phyloP scores from a whole-genome alignment of 2,113 vertebrate genomes.

The Caranx melampygus region DNA sequence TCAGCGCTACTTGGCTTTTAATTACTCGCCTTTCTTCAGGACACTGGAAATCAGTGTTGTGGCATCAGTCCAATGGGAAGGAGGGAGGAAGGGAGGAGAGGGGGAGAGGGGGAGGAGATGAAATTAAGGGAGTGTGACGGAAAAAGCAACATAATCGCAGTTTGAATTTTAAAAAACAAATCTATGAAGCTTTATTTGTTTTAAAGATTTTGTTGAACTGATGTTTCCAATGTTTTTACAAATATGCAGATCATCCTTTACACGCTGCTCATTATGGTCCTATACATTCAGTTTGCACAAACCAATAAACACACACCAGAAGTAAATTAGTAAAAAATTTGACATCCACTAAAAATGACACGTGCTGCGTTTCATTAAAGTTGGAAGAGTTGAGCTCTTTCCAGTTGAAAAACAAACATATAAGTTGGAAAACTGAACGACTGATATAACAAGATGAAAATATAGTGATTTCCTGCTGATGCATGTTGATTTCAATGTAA shows the following conservation, averaged over 20 bases:
- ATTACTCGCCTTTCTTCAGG: constrained; percentile 47
- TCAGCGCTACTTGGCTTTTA: constrained; percentile 66
- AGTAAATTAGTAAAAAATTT: too few relatives aligned
- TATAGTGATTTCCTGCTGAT: too few relatives aligned
- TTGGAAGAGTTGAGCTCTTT: too few relatives aligned
- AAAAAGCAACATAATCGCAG: not conserved
- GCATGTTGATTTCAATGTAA: too few relatives aligned
- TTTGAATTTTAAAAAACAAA: not conserved
- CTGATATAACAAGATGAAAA: too few relatives aligned
- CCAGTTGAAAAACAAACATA: too few relatives aligned
- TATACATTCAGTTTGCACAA: not conserved
- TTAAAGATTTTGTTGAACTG: not conserved
- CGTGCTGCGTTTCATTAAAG: too few relatives aligned
- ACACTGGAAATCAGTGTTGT: constrained; percentile 49
- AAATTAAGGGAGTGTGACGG: not conserved
- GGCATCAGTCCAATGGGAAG: constrained; percentile 10
- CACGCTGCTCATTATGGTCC: not conserved
- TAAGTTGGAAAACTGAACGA: too few relatives aligned
- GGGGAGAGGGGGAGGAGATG: not conserved
- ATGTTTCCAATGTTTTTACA: not conserved
- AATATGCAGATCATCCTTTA: not conserved
- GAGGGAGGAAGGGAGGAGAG: not conserved
- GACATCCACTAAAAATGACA: too few relatives aligned
- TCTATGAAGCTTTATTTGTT: not conserved
- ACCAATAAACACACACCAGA: not conserved